Evolutionary conservation across 2,113 vertebrate genomes (phyloP).

Genomic region (Anthoscopus minutus): DNA sequence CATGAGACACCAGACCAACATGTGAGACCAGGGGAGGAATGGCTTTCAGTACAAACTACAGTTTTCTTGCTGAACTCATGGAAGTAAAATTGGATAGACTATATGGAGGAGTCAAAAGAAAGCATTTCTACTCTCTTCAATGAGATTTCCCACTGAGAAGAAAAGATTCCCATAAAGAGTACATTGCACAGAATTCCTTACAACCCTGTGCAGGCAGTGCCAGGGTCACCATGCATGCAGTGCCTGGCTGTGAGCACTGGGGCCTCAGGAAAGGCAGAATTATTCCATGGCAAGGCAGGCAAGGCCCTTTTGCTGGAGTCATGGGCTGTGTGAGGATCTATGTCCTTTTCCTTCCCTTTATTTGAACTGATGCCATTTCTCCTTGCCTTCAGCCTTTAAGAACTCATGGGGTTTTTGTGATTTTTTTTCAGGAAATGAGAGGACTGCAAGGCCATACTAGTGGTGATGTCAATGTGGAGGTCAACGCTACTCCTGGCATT

Average conservation of each 20-base stretch:
- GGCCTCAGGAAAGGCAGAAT: background rate
- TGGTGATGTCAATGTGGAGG: constrained; percentile 79
- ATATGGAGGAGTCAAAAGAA: background rate
- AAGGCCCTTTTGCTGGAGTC: background rate
- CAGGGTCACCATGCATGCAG: too few relatives aligned
- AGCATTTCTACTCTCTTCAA: background rate
- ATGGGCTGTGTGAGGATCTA: background rate
- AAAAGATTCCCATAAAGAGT: background rate
- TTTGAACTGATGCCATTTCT: background rate
- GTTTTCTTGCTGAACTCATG: background rate
- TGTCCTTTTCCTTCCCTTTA: background rate
- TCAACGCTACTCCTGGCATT: constrained; percentile 74
- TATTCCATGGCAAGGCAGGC: background rate
- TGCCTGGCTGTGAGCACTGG: background rate
- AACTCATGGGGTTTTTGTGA: background rate
- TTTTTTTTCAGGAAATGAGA: constrained; percentile 54
- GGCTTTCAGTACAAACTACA: background rate
- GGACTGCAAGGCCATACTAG: constrained; percentile 53
- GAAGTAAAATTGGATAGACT: background rate
- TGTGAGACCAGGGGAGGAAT: background rate
- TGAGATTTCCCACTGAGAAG: background rate
- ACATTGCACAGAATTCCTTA: background rate
- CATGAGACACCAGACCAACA: background rate
- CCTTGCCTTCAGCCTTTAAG: background rate
- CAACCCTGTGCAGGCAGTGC: background rate